phyloP scores from a whole-genome alignment of 2,888 invertebrate genomes.

The Idaea biselata region DNA sequence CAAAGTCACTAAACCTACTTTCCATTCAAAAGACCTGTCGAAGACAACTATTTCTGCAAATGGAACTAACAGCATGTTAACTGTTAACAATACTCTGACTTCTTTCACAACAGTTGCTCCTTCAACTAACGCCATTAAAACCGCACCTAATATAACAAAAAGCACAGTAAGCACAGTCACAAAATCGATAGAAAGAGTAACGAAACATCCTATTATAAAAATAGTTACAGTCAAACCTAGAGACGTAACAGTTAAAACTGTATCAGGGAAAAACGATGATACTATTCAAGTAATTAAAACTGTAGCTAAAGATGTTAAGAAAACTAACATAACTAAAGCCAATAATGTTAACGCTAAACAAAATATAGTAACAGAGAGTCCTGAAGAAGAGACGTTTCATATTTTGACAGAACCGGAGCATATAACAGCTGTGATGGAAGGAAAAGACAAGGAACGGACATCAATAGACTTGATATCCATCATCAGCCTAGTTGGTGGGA shows the following conservation, averaged over 20 bases:
- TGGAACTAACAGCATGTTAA: slow-evolving; percentile 72
- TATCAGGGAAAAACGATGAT: slow-evolving; percentile 23
- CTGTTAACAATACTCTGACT: slow-evolving; percentile 51
- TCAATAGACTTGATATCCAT: slow-evolving; percentile 73
- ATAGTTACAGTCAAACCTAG: slow-evolving; percentile 27
- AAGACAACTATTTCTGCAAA: slow-evolving; percentile 38
- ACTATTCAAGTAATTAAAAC: slow-evolving; percentile 21
- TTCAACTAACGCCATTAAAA: slow-evolving; percentile 42
- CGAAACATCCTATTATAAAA: slow-evolving; percentile 30
- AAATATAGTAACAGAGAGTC: slow-evolving; percentile 55
- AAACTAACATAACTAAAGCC: slow-evolving; percentile 37
- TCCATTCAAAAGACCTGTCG: slow-evolving; percentile 26
- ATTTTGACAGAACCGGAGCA: slow-evolving; percentile 80
- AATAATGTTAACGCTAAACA: slow-evolving; percentile 37
- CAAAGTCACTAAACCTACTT: slow-evolving; percentile 29
- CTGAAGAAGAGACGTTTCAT: slow-evolving; percentile 71
- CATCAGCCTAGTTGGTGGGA: slow-evolving; percentile 75
- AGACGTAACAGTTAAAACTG: slow-evolving; percentile 25
- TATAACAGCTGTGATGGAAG: slow-evolving; percentile 75
- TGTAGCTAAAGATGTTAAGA: slow-evolving; percentile 28
- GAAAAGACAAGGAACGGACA: slow-evolving; percentile 60
- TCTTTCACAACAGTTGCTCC: slow-evolving; percentile 51
- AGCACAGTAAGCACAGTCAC: slow-evolving; percentile 15
- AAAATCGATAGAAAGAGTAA: slow-evolving; percentile 28
- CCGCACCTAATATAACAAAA: slow-evolving; percentile 23